phyloP scores from a whole-genome alignment of 2,888 invertebrate species.

The Nudaria mundana region DNA sequence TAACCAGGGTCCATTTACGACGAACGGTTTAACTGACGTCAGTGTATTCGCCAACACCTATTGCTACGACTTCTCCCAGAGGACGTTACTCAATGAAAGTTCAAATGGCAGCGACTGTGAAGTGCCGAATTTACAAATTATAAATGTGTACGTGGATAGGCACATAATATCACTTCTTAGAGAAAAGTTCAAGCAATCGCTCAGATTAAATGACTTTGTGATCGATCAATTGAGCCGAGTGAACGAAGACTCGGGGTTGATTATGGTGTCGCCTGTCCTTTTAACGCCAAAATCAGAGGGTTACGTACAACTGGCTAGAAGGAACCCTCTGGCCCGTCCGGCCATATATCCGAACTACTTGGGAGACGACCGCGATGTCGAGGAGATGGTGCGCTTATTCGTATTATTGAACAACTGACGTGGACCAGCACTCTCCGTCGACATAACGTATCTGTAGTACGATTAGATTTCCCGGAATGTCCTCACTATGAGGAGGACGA shows the following conservation, averaged over 20 bases:
- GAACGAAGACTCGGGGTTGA: constrained; percentile 37
- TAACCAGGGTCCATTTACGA: constrained; percentile 42
- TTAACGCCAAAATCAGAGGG: constrained; percentile 49
- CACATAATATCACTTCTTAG: constrained; percentile 25
- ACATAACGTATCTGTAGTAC: constrained; percentile 38
- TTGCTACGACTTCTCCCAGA: constrained; percentile 44
- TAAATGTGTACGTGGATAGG: constrained; percentile 43
- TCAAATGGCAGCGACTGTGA: constrained; percentile 39
- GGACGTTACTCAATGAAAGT: constrained; percentile 31
- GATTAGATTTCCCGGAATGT: constrained; percentile 40
- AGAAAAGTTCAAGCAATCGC: constrained; percentile 22
- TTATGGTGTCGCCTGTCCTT: constrained; percentile 43
- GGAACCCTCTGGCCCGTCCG: constrained; percentile 39
- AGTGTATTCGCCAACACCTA: constrained; percentile 45
- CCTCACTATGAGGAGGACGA: constrained; percentile 22
- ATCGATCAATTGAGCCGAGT: constrained; percentile 36
- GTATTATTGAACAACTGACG: constrained; percentile 42
- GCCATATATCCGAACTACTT: constrained; percentile 52
- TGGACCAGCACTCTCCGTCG: constrained; percentile 31
- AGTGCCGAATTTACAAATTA: constrained; percentile 47
- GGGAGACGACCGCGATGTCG: constrained; percentile 41
- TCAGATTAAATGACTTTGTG: constrained; percentile 30
- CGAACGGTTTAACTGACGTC: constrained; percentile 51
- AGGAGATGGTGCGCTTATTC: constrained; percentile 42
- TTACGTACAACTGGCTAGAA: constrained; percentile 41